A percentile compares a stretch with the other conserved stretches of the same genome.
phyloP scores from a whole-genome alignment of 2,888 invertebrate species.

The Schrankia costaestrigalis region DNA sequence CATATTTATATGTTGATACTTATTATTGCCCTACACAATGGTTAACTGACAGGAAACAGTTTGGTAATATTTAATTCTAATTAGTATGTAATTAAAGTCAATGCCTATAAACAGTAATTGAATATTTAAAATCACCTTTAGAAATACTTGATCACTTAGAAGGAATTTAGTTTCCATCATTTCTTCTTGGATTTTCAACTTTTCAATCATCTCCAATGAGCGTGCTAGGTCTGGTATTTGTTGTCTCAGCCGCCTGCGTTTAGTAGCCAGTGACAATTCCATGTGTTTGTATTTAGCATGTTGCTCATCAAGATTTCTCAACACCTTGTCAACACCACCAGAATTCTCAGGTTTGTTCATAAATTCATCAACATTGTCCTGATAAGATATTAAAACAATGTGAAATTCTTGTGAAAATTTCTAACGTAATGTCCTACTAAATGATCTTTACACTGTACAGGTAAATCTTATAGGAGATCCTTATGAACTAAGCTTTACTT shows the following conservation, averaged over 20 bases:
- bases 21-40: no score
- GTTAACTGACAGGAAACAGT: no score
- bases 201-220: conserved; percentile 94
- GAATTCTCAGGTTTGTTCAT: conserved; percentile 92
- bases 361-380: conserved; percentile 97
- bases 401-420: no score
- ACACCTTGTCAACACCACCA: conserved; percentile 90
- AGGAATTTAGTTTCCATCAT: conserved; percentile 94
- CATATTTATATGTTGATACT: no score
- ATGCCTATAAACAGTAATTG: neutral
- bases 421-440: no score
- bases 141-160: conserved; percentile 94
- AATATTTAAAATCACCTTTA: conserved; percentile 76
- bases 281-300: conserved; percentile 98
- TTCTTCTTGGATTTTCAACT: conserved; percentile 89
- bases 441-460: no score
- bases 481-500: no score
- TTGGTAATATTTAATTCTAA: no score
- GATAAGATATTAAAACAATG: no score
- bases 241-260: conserved; percentile 90
- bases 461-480: no score
- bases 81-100: neutral
- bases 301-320: conserved; percentile 93
- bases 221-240: conserved; percentile 97
- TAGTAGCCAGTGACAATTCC: conserved; percentile 94